Evolutionary conservation across 2,888 invertebrate genomes (phyloP).

Genomic region (Harpalus rufipes): DNA sequence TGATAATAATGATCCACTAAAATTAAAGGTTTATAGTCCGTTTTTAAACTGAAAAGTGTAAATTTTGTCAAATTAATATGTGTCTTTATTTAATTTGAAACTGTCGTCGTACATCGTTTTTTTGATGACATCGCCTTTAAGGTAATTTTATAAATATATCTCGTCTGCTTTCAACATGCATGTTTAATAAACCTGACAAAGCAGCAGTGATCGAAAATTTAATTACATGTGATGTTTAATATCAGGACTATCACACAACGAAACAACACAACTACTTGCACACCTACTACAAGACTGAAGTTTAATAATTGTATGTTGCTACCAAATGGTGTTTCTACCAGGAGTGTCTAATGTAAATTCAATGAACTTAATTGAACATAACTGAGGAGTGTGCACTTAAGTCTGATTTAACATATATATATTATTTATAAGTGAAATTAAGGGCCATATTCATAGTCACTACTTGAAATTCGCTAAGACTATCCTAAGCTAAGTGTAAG

Average conservation of each 20-base stretch:
- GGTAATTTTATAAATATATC: background rate
- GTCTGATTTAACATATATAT: background rate
- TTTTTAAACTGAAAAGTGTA: too few relatives aligned
- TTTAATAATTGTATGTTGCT: slow-evolving; percentile 18
- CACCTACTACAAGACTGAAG: slow-evolving; percentile 9
- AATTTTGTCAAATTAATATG: too few relatives aligned
- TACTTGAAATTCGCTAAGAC: too few relatives aligned
- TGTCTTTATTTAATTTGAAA: too few relatives aligned
- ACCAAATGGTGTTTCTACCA: background rate
- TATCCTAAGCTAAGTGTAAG: too few relatives aligned
- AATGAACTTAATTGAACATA: slow-evolving; percentile 12
- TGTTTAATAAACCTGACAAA: slow-evolving; percentile 14
- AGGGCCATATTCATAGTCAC: too few relatives aligned
- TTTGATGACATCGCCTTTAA: background rate
- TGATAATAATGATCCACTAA: too few relatives aligned
- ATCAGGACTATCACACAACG: background rate
- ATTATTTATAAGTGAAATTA: too few relatives aligned
- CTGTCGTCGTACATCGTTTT: too few relatives aligned
- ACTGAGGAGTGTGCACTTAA: slow-evolving; percentile 2
- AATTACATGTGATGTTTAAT: slow-evolving; percentile 27
- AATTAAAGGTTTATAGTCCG: too few relatives aligned
- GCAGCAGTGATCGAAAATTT: slow-evolving; percentile 17
- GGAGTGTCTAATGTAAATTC: slow-evolving; percentile 29
- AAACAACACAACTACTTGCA: background rate
- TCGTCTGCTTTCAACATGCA: background rate